phyloP scores from a whole-genome alignment of 2,113 vertebrate genomes.

The Bungarus multicinctus region DNA sequence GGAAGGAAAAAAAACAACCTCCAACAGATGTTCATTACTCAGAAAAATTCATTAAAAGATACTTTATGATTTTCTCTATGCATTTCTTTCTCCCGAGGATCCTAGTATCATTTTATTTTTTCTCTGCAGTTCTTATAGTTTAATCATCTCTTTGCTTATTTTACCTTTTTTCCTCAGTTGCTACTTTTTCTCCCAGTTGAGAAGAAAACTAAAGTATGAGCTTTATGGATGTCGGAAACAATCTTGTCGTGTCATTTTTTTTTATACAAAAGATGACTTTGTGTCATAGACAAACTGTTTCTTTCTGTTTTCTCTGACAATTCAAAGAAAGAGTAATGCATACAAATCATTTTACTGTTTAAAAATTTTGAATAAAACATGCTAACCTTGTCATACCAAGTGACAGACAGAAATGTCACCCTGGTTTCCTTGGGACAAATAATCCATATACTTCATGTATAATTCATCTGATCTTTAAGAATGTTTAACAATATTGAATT shows the following conservation, averaged over 20 bases:
- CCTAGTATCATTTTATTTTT: rapidly evolving
- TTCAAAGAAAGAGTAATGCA: constrained; percentile 65
- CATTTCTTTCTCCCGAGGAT: rapidly evolving
- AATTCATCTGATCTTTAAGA: constrained; percentile 82
- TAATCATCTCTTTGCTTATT: background rate
- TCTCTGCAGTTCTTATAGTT: background rate
- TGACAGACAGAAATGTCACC: constrained; percentile 80
- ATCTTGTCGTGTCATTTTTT: constrained; percentile 47
- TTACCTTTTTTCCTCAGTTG: background rate
- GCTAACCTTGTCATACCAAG: constrained; percentile 77
- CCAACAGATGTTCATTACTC: background rate
- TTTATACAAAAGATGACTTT: constrained; percentile 56
- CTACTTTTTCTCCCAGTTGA: constrained; percentile 1
- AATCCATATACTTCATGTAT: constrained; percentile 81
- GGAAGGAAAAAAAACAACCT: background rate
- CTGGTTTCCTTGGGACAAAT: constrained; percentile 78
- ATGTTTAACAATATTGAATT: constrained; percentile 78
- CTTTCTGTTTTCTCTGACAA: constrained; percentile 61
- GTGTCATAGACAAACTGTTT: constrained; percentile 54
- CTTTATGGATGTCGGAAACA: constrained; percentile 50
- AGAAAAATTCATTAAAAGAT: background rate
- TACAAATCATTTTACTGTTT: constrained; percentile 69
- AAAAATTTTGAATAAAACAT: constrained; percentile 81
- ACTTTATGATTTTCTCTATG: background rate
- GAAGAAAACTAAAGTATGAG: constrained; percentile 44